Percentiles rank a stretch among this genome's conserved stretches.
Evolutionary conservation across 2,797 vertebrate species (phyloP).

Genomic region (Myotis planiceps): DNA sequence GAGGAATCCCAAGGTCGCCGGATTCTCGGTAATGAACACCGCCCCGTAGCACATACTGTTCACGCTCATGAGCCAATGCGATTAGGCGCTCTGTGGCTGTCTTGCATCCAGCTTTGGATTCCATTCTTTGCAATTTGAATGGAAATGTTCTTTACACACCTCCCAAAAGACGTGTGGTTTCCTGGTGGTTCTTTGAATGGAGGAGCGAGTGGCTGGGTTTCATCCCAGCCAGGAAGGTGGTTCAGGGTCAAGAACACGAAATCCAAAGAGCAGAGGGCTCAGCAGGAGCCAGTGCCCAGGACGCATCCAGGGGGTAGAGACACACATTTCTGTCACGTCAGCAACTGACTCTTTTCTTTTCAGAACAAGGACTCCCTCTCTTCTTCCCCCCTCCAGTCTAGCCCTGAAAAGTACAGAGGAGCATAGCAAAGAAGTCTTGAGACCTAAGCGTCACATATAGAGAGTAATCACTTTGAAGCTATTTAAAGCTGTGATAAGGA

Average conservation of each 20-base stretch:
- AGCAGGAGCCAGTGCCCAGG: not conserved
- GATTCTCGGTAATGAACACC: not conserved
- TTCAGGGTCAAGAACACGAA: not conserved
- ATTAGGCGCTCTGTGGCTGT: not conserved
- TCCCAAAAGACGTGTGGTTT: not conserved
- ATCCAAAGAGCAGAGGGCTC: not conserved
- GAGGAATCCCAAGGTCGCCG: not conserved
- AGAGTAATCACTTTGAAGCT: conserved; percentile 12
- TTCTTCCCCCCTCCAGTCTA: not conserved
- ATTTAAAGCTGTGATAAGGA: conserved; percentile 12
- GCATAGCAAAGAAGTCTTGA: not conserved
- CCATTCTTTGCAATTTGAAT: not conserved
- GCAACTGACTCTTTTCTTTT: not conserved
- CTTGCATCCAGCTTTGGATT: not conserved
- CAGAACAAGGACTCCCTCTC: not conserved
- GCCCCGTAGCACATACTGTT: not conserved
- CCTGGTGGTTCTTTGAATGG: not conserved
- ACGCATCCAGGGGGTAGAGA: not conserved
- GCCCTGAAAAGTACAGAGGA: not conserved
- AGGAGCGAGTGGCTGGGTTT: not conserved
- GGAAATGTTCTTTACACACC: not conserved
- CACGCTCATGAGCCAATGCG: not conserved
- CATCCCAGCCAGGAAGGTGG: not conserved
- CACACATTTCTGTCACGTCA: not conserved
- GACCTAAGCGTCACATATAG: not conserved